Base-by-base conservation (phyloP, 2,797 vertebrate genomes). In the Gastrophryne carolinensis region DNA sequence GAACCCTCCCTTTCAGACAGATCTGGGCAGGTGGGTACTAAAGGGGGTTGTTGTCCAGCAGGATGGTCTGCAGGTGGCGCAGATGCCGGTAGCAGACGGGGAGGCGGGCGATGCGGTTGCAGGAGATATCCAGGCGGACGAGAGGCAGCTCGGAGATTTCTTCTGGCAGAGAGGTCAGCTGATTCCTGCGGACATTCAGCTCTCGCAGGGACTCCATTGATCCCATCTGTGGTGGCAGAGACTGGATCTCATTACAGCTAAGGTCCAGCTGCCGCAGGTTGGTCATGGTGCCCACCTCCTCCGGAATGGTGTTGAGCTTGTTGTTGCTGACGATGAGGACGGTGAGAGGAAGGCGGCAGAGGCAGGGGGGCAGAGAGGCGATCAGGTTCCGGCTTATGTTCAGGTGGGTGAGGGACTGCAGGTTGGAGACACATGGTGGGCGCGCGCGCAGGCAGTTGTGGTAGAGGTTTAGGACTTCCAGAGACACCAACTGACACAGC, bases 331-430 rank as follows among this genome's bases (percentile, higher is more conserved):
- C 83, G 29, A 96, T 92, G 80, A 98, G 95, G 15, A 98, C 93
- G 17, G 93, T 86, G 64, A 97, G 92, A 54, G 96, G 94, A 27
- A 98, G 93, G 72, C 93, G 92, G 75, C 95, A 97, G 69, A 97
- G 89, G 29, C 93, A 93, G 0, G 87, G 60, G 3, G 95, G 94
- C 75, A 98, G 83, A 15, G 88, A 87, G 39, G 92, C 90, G 78
- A 97, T 88, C 82, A 96, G 95, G 81, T 97, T 97, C 41, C 96
- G 95, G 82, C 95, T 96, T 86, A 97, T 88, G 84, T 96, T 97
- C 92, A 98, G 94, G 94, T 96, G 95, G 83, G 94, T 92, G 79
- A 97, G 94, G 21, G 94, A 92, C 80, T 95, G 96, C 9, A 98
- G 94, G 82, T 97, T 95, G 73, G 89, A 89, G 64, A 98, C 84